Evolutionary conservation across 2,888 invertebrate genomes (phyloP), one percentile per base, ranked within the genome.

Genomic region (Aproaerema taeniolella): DNA sequence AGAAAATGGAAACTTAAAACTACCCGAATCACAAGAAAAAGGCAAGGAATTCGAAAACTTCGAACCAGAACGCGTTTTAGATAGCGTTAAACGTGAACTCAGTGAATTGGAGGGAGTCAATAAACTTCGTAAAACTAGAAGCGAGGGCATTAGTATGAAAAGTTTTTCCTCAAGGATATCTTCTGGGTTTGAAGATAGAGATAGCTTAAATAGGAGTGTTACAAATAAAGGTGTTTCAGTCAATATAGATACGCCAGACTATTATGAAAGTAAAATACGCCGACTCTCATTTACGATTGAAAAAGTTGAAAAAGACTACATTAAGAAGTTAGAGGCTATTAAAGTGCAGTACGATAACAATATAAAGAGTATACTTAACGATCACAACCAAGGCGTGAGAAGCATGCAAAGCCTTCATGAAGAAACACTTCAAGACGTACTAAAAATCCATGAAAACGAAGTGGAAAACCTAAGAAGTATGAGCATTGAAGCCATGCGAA

Each of bases 321-420:
- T 75, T 46, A 76, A 69, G 45, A 83, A 76, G 62, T 65, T 82
- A 17, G 73, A 81, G 32, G 75, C 75, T 2, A 67, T 89, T 29
- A 88, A 89, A 67, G 50, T 67, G 10, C 89, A 89, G 52, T 88
- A 88, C 47, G 88, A 89, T 24, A 73, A 62, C 47, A 87, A 89
- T 37, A 80, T 88, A 32, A 86, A 85, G 52, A 82, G 70, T 44
- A 75, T 89, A 39, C 68, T 88, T 14, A 85, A 83, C 39, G 83
- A 88, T 52, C 88, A 89, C 48, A 85, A 87, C 53, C 76, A 79
- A 45, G 88, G 88, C n/a, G 87, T 90, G 2, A 76, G 74, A 47
- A 87, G 77, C 48, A 75, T 89, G 52, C 89, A 89, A 61, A 71
- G 66, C 45, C 70, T 88, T 17, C 88, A 89, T 24, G 88, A 88